These are phyloP conservation scores for Cynaeus angustus DNA, from an alignment of 2,888 invertebrate species.

Conservation along the genomic window DNA sequence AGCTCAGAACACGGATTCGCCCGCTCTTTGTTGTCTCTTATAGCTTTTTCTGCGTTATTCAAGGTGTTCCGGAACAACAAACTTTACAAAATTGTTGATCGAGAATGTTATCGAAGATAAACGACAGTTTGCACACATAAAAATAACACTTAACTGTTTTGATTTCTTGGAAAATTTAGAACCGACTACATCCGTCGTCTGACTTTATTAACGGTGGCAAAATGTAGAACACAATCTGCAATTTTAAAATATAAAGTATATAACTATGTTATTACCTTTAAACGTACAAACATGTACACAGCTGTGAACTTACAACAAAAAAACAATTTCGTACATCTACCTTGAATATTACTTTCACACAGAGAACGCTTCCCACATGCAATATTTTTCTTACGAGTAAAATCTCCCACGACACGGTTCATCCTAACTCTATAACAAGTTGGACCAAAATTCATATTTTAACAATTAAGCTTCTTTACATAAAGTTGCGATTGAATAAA, in stretches of 20 bases:
- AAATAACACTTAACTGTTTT: constrained; percentile 6
- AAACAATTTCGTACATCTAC: too few relatives aligned
- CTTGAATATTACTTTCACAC: constrained; percentile 11
- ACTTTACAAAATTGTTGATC: constrained; percentile 13
- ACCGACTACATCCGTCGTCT: background rate
- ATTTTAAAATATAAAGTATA: background rate
- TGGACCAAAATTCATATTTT: too few relatives aligned
- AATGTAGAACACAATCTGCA: background rate
- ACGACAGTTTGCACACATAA: constrained; percentile 12
- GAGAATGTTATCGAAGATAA: constrained; percentile 13
- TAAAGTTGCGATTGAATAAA: too few relatives aligned
- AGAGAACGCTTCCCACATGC: constrained; percentile 2
- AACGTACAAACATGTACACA: too few relatives aligned
- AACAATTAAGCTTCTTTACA: too few relatives aligned
- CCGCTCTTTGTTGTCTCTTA: constrained; percentile 29
- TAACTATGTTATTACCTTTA: too few relatives aligned
- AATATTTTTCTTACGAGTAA: constrained; percentile 21
- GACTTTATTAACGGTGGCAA: background rate
- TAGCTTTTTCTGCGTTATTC: constrained; percentile 20
- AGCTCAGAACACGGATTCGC: constrained; percentile 30
- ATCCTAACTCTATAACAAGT: too few relatives aligned
- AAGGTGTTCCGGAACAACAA: constrained; percentile 31
- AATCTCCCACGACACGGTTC: constrained; percentile 13
- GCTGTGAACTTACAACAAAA: too few relatives aligned
- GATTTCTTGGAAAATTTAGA: background rate